Conservation (phyloP, 2,888 invertebrate genomes). For the Pseudoips prasinana region DNA sequence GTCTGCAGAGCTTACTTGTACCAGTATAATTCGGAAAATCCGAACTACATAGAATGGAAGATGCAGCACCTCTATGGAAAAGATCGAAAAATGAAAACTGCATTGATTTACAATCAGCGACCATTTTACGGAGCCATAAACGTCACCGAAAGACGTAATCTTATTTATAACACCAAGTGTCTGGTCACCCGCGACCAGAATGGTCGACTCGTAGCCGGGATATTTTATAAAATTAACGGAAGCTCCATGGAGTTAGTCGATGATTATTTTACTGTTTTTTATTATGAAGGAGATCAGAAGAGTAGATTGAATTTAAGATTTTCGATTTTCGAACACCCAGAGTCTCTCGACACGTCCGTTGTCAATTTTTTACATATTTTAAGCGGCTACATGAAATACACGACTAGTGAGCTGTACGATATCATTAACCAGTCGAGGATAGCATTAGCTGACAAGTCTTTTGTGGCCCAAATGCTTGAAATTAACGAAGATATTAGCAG, state of each 20-base stretch:
- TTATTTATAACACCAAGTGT: slow-evolving; percentile 92
- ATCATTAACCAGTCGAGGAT: background rate
- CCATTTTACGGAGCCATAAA: slow-evolving; percentile 91
- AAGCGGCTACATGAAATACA: background rate
- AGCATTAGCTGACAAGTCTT: background rate
- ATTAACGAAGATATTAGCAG: background rate
- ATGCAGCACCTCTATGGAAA: slow-evolving; percentile 85
- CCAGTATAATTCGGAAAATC: slow-evolving; percentile 83
- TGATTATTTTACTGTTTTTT: background rate
- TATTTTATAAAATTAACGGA: slow-evolving; percentile 85
- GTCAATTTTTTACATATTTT: background rate
- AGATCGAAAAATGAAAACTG: slow-evolving; percentile 82
- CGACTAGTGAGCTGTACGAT: background rate
- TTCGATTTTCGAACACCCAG: background rate
- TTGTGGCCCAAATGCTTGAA: background rate
- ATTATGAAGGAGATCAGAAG: background rate
- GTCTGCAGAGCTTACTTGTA: slow-evolving; percentile 91
- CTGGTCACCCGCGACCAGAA: slow-evolving; percentile 90
- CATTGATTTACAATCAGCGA: slow-evolving; percentile 88
- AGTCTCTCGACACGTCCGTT: background rate
- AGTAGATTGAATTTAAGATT: background rate
- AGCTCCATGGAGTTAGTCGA: background rate
- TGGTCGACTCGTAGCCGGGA: slow-evolving; percentile 90
- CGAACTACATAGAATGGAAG: slow-evolving; percentile 91
- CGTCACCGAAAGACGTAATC: slow-evolving; percentile 93